Evolutionary conservation across 2,113 vertebrate genomes (phyloP).

Genomic region (Chaetodon trifascialis): DNA sequence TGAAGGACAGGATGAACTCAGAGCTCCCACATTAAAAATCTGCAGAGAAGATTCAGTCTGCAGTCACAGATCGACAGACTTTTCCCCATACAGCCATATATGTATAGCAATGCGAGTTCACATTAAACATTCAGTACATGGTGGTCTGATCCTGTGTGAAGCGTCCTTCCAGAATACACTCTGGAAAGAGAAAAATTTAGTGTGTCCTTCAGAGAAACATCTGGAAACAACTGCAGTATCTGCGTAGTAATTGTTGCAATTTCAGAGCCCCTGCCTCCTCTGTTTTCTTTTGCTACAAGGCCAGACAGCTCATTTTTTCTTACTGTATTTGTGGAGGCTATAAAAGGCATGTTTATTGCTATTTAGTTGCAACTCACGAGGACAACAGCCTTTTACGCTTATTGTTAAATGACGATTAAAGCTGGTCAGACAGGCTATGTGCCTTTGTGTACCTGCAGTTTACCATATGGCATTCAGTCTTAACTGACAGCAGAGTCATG

Average conservation of each 20-base stretch:
- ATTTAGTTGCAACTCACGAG: background rate
- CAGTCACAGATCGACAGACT: background rate
- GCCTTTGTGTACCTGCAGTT: background rate
- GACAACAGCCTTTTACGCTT: background rate
- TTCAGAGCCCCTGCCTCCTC: background rate
- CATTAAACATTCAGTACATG: background rate
- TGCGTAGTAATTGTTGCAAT: background rate
- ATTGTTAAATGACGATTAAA: background rate
- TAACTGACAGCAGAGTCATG: conserved; percentile 1
- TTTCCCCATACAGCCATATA: too few species aligned
- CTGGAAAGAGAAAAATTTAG: background rate
- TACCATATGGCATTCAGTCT: background rate
- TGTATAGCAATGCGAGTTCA: background rate
- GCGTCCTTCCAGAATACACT: background rate
- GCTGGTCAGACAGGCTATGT: background rate
- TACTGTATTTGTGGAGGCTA: background rate
- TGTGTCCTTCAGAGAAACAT: background rate
- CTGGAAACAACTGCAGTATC: background rate
- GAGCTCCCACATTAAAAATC: background rate
- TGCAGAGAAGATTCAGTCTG: background rate
- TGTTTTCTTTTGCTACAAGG: background rate
- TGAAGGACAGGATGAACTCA: conserved; percentile 14
- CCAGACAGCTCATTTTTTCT: background rate
- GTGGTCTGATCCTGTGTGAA: background rate
- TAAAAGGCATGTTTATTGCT: conserved; percentile 9